Conservation (phyloP, 2,888 invertebrate species). For the Molorchus minor region DNA sequence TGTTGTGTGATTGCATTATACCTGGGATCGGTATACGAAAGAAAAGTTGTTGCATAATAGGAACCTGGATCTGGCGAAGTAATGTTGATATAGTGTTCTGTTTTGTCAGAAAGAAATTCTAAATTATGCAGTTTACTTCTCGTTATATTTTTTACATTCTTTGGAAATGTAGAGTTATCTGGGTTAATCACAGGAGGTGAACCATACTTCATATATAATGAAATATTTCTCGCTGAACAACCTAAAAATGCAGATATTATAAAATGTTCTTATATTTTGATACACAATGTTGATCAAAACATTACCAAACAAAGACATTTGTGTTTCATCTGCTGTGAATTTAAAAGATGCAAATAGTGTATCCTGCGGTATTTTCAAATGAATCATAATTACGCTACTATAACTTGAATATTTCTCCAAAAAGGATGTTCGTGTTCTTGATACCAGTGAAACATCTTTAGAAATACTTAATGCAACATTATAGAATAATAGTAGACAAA, state of each 20-base stretch:
- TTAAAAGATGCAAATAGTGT: conserved; percentile 56
- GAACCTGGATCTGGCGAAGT: conserved; percentile 76
- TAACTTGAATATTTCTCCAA: conserved; percentile 56
- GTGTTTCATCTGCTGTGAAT: conserved; percentile 56
- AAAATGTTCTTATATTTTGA: background rate
- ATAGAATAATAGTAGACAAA: conserved; percentile 1
- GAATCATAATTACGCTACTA: conserved; percentile 55
- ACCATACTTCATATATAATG: conserved; percentile 79
- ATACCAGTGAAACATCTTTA: conserved; percentile 36
- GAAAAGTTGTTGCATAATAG: conserved; percentile 83
- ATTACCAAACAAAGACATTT: conserved; percentile 56
- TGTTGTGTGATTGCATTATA: conserved; percentile 77
- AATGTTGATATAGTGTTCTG: conserved; percentile 68
- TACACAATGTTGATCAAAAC: background rate
- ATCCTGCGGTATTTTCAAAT: conserved; percentile 57
- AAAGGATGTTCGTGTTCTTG: conserved; percentile 49
- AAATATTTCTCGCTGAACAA: conserved; percentile 65
- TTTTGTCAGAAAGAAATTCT: conserved; percentile 71
- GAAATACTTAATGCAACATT: conserved; percentile 1
- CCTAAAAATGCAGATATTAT: conserved; percentile 40
- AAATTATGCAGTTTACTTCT: conserved; percentile 66
- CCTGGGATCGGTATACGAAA: conserved; percentile 80
- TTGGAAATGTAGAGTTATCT: conserved; percentile 79
- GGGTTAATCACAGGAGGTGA: conserved; percentile 86
- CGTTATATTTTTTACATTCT: conserved; percentile 53